Evolutionary conservation across 1,140 invertebrate genomes (phyloP).

Genomic region (Melitaea cinxia): DNA sequence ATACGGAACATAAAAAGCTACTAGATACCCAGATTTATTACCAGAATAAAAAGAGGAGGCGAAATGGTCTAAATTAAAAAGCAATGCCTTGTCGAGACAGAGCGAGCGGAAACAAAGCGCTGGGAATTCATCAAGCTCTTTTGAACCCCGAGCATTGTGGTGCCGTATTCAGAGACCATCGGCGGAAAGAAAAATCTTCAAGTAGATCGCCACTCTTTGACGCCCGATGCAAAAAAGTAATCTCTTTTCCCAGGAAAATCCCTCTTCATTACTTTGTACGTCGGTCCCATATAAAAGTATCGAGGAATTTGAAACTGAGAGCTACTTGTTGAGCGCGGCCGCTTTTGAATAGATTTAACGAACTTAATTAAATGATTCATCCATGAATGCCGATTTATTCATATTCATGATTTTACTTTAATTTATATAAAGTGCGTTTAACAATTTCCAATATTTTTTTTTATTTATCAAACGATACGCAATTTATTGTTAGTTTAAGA

Average conservation of each 20-base stretch:
- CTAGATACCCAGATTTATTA: conserved; percentile 73
- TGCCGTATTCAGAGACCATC: conserved; percentile 73
- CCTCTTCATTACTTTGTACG: conserved; percentile 75
- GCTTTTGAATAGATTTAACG: conserved; percentile 69
- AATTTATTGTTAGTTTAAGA: no score
- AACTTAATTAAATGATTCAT: conserved; percentile 69
- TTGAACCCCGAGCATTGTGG: conserved; percentile 76
- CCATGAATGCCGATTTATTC: conserved; percentile 49
- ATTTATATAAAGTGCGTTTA: neutral
- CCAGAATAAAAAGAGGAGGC: conserved; percentile 70
- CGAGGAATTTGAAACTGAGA: conserved; percentile 60
- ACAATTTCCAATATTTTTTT: no score
- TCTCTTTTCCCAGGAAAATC: conserved; percentile 66
- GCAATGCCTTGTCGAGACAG: conserved; percentile 75
- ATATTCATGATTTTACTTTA: conserved; percentile 25
- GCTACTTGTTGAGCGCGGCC: conserved; percentile 72
- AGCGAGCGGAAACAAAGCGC: conserved; percentile 76
- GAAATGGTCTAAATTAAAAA: conserved; percentile 80
- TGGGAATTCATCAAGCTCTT: conserved; percentile 78
- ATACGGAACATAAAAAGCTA: conserved; percentile 58
- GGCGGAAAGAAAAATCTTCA: conserved; percentile 76
- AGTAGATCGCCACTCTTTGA: conserved; percentile 78
- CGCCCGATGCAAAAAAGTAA: conserved; percentile 74
- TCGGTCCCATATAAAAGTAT: conserved; percentile 59
- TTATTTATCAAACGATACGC: no score